Evolutionary conservation across 2,888 invertebrate genomes (phyloP).

Genomic region (Hypena proboscidalis): DNA sequence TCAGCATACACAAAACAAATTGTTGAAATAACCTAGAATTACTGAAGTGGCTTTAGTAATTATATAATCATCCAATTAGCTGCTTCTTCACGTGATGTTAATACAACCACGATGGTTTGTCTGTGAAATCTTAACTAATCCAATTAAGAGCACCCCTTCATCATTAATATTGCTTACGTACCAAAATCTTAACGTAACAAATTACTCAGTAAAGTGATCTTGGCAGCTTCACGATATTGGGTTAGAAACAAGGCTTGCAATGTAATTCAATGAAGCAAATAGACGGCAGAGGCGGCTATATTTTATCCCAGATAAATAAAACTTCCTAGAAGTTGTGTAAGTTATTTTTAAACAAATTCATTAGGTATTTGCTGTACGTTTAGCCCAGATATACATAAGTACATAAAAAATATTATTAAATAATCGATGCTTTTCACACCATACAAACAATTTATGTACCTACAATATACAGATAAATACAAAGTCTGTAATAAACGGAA

Average conservation of each 20-base stretch:
- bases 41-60: background rate
- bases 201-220: conserved; percentile 43
- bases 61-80: conserved; percentile 24
- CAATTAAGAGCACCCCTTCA: conserved; percentile 34
- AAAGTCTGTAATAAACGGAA: no score
- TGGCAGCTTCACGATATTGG: conserved; percentile 42
- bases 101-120: conserved; percentile 12
- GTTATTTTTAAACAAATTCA: no score
- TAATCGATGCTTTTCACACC: no score
- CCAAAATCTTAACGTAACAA: conserved; percentile 42
- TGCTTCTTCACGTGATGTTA: conserved; percentile 8
- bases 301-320: conserved; percentile 6
- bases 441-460: no score
- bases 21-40: background rate
- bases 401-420: no score
- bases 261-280: conserved; percentile 52
- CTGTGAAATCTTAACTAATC: conserved; percentile 24
- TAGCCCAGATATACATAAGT: no score
- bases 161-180: conserved; percentile 33
- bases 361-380: no score
- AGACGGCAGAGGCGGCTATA: conserved; percentile 27
- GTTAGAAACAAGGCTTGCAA: conserved; percentile 36
- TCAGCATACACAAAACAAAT: background rate
- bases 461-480: no score
- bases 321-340: no score